Base-by-base conservation (phyloP, 2,797 vertebrate species). In the Decapterus maruadsi region DNA sequence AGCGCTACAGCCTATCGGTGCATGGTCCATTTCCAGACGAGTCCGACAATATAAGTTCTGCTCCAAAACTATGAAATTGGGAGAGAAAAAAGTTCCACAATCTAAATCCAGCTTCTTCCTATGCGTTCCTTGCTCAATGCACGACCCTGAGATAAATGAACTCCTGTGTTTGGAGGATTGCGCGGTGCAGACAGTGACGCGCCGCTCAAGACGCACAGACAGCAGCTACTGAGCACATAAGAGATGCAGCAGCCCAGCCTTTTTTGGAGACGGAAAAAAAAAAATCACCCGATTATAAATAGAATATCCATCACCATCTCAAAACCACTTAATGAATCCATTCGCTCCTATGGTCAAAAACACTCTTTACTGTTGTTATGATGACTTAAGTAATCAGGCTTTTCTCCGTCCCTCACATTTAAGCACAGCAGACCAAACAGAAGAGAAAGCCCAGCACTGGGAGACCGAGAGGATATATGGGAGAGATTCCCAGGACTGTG, bases 161-260 rank as follows among this genome's bases (percentile, higher is more conserved):
- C 67, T 67, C 6, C 45, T 19, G 45, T 8, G 17, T 77, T 68
- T 59, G 68, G 45, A 56, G 56, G 80, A 78, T 72, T 77, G 73
- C 34, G 87, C 73, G 87, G 78, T 53, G 61, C 78, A 87, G 88
- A 86, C 85, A 75, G 84, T 91, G 92, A 92, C 89, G 85, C 87
- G 81, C 68, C 50, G 16, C 7, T 64, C 6, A 50, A 50, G 81
- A 72, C 80, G 80, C 87, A 61, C 81, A 71, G 50, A 61, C 75
- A 75, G 67, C 70, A 75, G 16, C n/a, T n/a, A 0, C 19, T 9
- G 53, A 38, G 43, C 36, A 46, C 17, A 53, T 8, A 1, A 45
- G n/a, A 13, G 29, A 31, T 0, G 66, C 29, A 46, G 19, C 72
- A 60, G 69, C 17, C 3, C 11, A 63, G 4, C n/a, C 17, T 60